Base-by-base conservation (phyloP, 1,140 invertebrate species). In the Drosophila rufa region DNA sequence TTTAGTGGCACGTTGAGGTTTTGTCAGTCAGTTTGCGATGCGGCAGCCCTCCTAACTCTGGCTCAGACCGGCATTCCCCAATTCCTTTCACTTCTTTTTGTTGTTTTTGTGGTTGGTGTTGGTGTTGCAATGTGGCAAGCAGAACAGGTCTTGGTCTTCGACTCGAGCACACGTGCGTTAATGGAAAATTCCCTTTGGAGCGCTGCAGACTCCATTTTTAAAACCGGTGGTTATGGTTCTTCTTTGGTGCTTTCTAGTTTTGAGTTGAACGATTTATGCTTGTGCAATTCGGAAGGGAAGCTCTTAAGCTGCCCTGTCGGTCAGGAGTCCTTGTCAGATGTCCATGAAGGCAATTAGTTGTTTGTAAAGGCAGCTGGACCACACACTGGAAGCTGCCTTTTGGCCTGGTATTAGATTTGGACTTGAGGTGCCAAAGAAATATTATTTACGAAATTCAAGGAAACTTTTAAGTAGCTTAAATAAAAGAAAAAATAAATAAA, bases 1-100 rank as follows among this genome's bases (percentile, higher is more conserved):
- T 90, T 90, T 90, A 90, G 85, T 90, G 85, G 85, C 81, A 90
- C 83, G 85, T 90, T 82, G 85, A 85, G 85, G 81, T 90, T 89
- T 90, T 85, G 77, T 80, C 78, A 79, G 84, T 90, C 83, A 82
- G 83, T 83, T 80, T 60, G 69, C 53, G 68, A 69, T 64, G 67
- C 58, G 62, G 53, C 50, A 60, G 47, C 71, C 75, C 53, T 40
- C 46, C 67, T 25, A 33, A 62, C 66, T 58, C 60, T 58, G 57
- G 19, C 75, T 51, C 17, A 60, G 62, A 75, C 70, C 59, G 71
- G 59, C 33, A 68, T 51, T 42, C 45, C 66, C 81, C 46, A 82
- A 79, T 25, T 56, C 74, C 62, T 25, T 30, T 19, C 48, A 61
- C 47, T 22, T 42, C 2, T 25, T 36, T 55, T 33, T 61, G 27